Conservation (phyloP, 2,888 invertebrate genomes). For the Helleia helle region DNA sequence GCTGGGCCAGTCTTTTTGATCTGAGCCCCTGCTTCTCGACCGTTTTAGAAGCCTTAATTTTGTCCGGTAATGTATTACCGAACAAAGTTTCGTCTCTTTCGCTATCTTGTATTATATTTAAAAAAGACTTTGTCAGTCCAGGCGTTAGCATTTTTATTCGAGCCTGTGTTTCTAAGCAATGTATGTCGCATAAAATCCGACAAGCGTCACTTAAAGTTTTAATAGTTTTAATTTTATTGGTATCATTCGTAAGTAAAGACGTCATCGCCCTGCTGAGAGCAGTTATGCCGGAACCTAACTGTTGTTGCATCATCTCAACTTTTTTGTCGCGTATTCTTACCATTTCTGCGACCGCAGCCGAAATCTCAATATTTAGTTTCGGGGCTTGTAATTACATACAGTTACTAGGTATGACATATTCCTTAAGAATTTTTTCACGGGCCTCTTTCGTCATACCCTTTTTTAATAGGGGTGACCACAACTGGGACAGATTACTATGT, state of each 20-base stretch:
- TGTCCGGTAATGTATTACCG: slow-evolving; percentile 15
- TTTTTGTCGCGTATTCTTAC: slow-evolving; percentile 3
- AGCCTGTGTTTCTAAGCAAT: slow-evolving; percentile 8
- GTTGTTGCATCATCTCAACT: background rate
- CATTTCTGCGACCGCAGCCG: slow-evolving; percentile 14
- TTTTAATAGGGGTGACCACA: slow-evolving; percentile 15
- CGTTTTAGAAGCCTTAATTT: slow-evolving; percentile 18
- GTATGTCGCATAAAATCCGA: slow-evolving; percentile 14
- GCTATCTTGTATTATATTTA: too few relatives aligned
- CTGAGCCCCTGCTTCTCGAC: slow-evolving; percentile 18
- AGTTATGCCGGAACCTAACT: slow-evolving; percentile 1
- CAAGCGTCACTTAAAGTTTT: slow-evolving; percentile 16
- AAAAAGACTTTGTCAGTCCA: slow-evolving; percentile 10
- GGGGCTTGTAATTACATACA: slow-evolving; percentile 14
- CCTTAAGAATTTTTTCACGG: slow-evolving; percentile 14
- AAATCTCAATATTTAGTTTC: slow-evolving; percentile 14
- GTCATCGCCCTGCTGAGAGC: background rate
- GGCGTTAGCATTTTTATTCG: slow-evolving; percentile 12
- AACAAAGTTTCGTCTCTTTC: slow-evolving; percentile 17
- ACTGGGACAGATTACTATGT: slow-evolving; percentile 11
- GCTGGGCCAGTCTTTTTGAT: slow-evolving; percentile 14
- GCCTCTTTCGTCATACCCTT: slow-evolving; percentile 17
- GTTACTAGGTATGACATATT: slow-evolving; percentile 10
- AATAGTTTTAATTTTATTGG: background rate
- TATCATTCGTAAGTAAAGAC: background rate